These are phyloP conservation scores for Sitobion miscanthi DNA, from an alignment of 1,140 invertebrate species.

Conservation along the genomic window DNA sequence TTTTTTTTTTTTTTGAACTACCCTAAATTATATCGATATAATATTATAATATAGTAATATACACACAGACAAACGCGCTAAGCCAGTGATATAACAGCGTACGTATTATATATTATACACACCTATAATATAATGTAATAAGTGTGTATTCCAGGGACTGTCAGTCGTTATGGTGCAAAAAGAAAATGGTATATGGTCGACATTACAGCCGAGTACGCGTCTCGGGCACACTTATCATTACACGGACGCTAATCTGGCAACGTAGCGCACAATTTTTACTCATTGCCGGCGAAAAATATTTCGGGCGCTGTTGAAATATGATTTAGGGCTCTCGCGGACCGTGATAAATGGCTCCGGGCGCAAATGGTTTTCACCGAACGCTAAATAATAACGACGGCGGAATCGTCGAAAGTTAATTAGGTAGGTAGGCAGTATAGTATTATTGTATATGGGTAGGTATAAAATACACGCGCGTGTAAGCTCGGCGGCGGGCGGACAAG, in stretches of 20 bases:
- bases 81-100: not conserved
- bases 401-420: constrained; percentile 44
- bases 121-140: not conserved
- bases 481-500: not conserved
- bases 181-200: constrained; percentile 2
- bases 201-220: not conserved
- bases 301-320: not conserved
- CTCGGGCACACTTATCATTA: constrained; percentile 20
- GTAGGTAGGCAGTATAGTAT: not conserved
- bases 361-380: not conserved
- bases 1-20: not conserved
- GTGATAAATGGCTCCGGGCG: constrained; percentile 31
- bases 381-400: not conserved
- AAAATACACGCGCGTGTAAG: not conserved
- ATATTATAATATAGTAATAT: no score
- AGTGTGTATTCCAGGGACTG: not conserved
- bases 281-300: not conserved
- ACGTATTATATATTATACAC: no score
- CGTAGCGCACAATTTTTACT: constrained; percentile 6
- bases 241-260: constrained; percentile 30
- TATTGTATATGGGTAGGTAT: not conserved
- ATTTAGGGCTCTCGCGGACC: not conserved
- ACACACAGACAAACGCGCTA: not conserved
- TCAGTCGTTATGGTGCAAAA: not conserved
- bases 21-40: not conserved